Conservation (phyloP, 2,113 vertebrate genomes). For the Cinclus mexicanus region DNA sequence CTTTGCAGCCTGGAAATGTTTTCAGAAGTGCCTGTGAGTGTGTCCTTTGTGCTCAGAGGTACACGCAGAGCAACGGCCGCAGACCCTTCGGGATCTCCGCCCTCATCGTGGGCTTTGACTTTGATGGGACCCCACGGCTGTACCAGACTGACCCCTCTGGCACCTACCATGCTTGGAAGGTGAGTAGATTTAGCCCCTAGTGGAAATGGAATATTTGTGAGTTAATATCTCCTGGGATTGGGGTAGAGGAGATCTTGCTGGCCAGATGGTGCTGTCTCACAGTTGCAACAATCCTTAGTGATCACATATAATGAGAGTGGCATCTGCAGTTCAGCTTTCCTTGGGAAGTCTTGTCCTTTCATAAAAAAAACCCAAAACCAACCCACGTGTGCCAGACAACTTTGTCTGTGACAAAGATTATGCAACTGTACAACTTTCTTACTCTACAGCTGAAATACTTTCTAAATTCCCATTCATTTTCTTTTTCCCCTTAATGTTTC, state of each 20-base stretch:
- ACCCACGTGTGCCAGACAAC: not conserved
- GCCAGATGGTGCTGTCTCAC: not conserved
- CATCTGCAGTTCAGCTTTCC: not conserved
- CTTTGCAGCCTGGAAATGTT: not conserved
- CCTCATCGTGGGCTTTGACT: slow-evolving; percentile 87
- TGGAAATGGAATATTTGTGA: not conserved
- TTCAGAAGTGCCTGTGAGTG: not conserved
- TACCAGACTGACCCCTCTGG: slow-evolving; percentile 89
- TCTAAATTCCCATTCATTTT: not conserved
- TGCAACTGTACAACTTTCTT: not conserved
- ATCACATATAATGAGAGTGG: not conserved
- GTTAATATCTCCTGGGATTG: not conserved
- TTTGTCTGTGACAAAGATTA: not conserved
- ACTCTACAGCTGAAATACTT: not conserved
- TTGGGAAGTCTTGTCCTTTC: not conserved
- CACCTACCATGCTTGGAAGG: slow-evolving; percentile 91
- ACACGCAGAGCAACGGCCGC: slow-evolving; percentile 88
- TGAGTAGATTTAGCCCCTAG: slow-evolving; percentile 17
- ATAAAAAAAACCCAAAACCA: not conserved
- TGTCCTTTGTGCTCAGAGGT: slow-evolving; percentile 72
- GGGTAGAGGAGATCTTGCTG: not conserved
- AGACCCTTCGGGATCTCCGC: slow-evolving; percentile 88
- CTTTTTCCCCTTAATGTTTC: not conserved
- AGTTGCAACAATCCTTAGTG: not conserved
- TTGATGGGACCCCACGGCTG: slow-evolving; percentile 83